Evolutionary conservation across 2,888 invertebrate genomes (phyloP).

Genomic region (Nineta flava): DNA sequence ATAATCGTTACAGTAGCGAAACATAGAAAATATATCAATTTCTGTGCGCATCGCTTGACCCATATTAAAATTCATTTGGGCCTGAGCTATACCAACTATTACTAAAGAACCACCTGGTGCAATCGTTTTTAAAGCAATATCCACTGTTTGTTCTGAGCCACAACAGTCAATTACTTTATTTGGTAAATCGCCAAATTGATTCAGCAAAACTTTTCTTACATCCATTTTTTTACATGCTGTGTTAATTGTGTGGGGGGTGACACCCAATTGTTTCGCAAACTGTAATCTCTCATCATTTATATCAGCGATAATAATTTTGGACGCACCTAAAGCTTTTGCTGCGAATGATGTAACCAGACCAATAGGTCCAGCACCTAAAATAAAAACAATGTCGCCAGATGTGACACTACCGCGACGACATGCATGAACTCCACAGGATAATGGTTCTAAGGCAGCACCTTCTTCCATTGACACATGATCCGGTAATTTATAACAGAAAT

Average conservation of each 20-base stretch:
- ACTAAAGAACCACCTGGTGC: constrained; percentile 73
- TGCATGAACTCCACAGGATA: constrained; percentile 88
- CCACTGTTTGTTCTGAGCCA: constrained; percentile 64
- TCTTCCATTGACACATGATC: constrained; percentile 83
- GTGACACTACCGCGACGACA: constrained; percentile 68
- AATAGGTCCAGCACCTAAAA: constrained; percentile 79
- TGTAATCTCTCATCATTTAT: constrained; percentile 50
- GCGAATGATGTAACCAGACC: constrained; percentile 66
- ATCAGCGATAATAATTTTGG: constrained; percentile 56
- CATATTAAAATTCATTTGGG: constrained; percentile 66
- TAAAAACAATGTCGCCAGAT: constrained; percentile 53
- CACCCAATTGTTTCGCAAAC: constrained; percentile 47
- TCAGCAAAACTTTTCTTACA: neutral
- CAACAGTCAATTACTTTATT: constrained; percentile 77
- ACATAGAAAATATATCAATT: constrained; percentile 84
- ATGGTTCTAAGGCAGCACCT: constrained; percentile 83
- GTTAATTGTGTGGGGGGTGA: constrained; percentile 32
- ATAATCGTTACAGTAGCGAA: constrained; percentile 74
- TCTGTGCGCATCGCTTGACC: constrained; percentile 67
- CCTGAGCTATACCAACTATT: constrained; percentile 74
- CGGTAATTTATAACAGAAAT: constrained; percentile 85
- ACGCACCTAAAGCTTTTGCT: constrained; percentile 76
- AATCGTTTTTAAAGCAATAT: constrained; percentile 61
- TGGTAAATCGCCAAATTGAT: constrained; percentile 32
- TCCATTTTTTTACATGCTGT: neutral